phyloP scores from a whole-genome alignment of 1,140 invertebrate genomes.

The Hestina assimilis region DNA sequence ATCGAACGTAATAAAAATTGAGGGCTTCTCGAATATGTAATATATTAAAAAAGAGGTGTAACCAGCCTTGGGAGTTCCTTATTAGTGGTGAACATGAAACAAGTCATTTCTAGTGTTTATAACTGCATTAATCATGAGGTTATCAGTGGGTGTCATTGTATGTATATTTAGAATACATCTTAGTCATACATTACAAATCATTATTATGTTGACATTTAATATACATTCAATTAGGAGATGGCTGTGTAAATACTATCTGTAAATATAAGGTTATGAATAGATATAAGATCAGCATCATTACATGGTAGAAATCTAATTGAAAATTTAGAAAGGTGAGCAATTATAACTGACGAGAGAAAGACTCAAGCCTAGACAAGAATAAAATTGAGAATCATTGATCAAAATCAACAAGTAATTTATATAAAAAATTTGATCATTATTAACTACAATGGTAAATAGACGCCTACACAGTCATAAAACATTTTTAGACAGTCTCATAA shows the following conservation, averaged over 20 bases:
- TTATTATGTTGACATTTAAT: not conserved
- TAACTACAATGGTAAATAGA: too few species aligned
- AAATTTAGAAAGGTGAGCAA: slow-evolving; percentile 26
- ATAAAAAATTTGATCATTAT: too few species aligned
- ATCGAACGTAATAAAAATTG: slow-evolving; percentile 2
- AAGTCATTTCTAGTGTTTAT: slow-evolving; percentile 24
- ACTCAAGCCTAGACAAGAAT: not conserved
- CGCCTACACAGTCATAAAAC: too few species aligned
- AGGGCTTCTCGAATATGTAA: not conserved
- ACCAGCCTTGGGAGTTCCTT: slow-evolving; percentile 28
- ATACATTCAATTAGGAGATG: not conserved
- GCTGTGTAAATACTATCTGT: slow-evolving; percentile 1
- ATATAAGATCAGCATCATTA: slow-evolving; percentile 19
- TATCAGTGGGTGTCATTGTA: slow-evolving; percentile 27
- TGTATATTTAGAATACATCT: slow-evolving; percentile 10
- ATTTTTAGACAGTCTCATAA: too few species aligned
- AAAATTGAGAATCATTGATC: slow-evolving; percentile 14
- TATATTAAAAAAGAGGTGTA: not conserved
- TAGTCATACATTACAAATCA: not conserved
- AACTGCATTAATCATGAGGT: not conserved
- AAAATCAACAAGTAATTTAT: too few species aligned
- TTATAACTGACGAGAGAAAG: slow-evolving; percentile 15
- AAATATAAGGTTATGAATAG: slow-evolving; percentile 2
- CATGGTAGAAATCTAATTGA: slow-evolving; percentile 22
- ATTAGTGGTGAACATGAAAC: slow-evolving; percentile 37